Conservation (phyloP, 1,140 invertebrate species). For the Tetraneura akinire region DNA sequence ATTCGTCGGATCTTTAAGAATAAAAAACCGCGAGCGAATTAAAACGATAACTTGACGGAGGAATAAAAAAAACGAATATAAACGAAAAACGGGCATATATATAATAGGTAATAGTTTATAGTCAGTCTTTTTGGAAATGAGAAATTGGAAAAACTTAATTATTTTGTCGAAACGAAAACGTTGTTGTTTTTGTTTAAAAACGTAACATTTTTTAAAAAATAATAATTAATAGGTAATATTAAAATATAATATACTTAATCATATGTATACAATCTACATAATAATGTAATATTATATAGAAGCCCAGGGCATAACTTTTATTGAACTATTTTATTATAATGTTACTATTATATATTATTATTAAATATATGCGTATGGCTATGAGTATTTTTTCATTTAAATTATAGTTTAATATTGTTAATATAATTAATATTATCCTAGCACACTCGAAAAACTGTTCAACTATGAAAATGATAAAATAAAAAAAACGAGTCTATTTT, state of each 20-base stretch:
- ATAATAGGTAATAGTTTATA: no score
- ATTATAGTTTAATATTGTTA: constrained; percentile 34
- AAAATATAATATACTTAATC: neutral
- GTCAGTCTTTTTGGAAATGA: constrained; percentile 12
- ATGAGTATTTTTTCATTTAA: constrained; percentile 19
- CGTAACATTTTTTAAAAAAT: neutral
- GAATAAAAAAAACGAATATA: no score
- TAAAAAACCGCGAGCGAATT: no score
- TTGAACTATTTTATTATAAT: constrained; percentile 41
- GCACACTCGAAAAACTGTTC: constrained; percentile 49
- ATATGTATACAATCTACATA: neutral
- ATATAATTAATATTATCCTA: constrained; percentile 46
- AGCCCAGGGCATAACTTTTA: constrained; percentile 44
- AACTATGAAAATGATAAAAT: constrained; percentile 27
- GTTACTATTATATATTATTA: constrained; percentile 35
- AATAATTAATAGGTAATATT: neutral
- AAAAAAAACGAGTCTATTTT: constrained; percentile 9
- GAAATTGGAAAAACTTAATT: neutral
- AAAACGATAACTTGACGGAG: neutral
- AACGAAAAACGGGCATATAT: neutral
- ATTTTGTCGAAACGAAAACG: neutral
- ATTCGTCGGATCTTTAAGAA: no score
- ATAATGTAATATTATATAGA: neutral
- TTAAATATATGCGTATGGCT: constrained; percentile 47
- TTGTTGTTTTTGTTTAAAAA: neutral